Evolutionary conservation across 2,113 vertebrate genomes (phyloP), one percentile per base, ranked within the genome.

Genomic region (Tragulus kanchil): DNA sequence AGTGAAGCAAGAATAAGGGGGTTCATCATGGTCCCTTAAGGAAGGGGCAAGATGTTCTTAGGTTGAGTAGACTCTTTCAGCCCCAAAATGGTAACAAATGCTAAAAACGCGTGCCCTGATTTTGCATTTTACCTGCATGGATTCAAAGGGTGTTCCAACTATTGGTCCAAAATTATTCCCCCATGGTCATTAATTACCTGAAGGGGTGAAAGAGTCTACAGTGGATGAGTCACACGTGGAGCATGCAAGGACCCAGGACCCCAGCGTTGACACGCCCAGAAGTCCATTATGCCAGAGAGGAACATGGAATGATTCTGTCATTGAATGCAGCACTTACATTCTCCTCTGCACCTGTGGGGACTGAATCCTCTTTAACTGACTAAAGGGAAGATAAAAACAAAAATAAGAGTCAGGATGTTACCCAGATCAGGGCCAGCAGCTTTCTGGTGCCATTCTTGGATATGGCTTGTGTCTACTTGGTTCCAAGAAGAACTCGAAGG

Each of bases 351-450:
- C 96, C 84, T 94, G 95, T 0, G 28, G 95, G 69, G 23, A 96
- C 23, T 21, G 94, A 95, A 52, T 93, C 97, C 95, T 98, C 95
- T 93, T 96, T 98, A 65, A 77, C 92, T 90, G 96, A 96, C 91
- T 98, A 36, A 88, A 97, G 48, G 36, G 65, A 48, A 95, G 86
- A 98, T 71, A 95, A 96, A 97, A 71, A 23, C n/a, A 96, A 95
- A 97, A 90, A 14, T 25, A 28, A 67, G 67, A 93, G 59, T 93
- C 94, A 96, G 92, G 28, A 58, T 31, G 36, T 84, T 69, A 78
- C 48, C 2, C 0, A 12, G 12, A 71, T 42, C 28, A 26, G 67
- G 48, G n/a, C 48, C 9, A 1, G 12, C 17, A 48, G 81, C 28
- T 64, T 48, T 5, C 42, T 1, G 11, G 31, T 9, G 23, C 25